These are phyloP conservation scores for Chionodraco myersi DNA, from an alignment of 2,113 vertebrate species.

Conservation along the genomic window DNA sequence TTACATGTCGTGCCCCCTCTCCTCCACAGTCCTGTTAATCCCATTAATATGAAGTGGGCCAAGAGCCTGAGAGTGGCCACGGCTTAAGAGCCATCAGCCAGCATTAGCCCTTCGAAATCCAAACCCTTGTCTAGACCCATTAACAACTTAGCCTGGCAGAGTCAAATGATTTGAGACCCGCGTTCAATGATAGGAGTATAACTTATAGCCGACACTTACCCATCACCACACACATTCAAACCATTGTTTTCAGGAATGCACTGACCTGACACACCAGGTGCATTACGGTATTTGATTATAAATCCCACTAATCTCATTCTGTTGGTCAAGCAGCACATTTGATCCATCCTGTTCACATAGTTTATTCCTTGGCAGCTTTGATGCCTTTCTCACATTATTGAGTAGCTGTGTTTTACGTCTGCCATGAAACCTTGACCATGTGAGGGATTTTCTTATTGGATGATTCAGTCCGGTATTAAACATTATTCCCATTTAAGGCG, in stretches of 20 bases:
- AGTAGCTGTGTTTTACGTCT: conserved; percentile 26
- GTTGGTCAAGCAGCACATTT: conserved; percentile 24
- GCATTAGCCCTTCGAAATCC: conserved; percentile 79
- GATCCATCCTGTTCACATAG: conserved; percentile 16
- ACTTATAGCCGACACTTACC: conserved; percentile 28
- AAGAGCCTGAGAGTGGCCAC: conserved; percentile 69
- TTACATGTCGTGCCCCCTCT: conserved; percentile 73
- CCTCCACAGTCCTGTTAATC: conserved; percentile 79
- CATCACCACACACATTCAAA: neutral
- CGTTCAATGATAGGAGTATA: conserved; percentile 58
- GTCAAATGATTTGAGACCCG: conserved; percentile 69
- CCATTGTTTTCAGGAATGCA: conserved; percentile 21
- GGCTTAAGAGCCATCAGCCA: conserved; percentile 79
- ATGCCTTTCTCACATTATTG: conserved; percentile 41
- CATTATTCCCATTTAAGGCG: conserved; percentile 53
- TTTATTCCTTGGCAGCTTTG: conserved; percentile 33
- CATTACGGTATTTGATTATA: conserved; percentile 18
- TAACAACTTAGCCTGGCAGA: conserved; percentile 66
- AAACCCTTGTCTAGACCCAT: conserved; percentile 80
- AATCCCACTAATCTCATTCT: conserved; percentile 23
- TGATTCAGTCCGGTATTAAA: conserved; percentile 19
- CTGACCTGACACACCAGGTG: conserved; percentile 2
- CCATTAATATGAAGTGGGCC: conserved; percentile 83
- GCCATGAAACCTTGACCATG: conserved; percentile 27
- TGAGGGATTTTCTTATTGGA: conserved; percentile 34